These are phyloP conservation scores for Uloborus plumipes DNA, from an alignment of 2,888 invertebrate species.

Conservation along the genomic window DNA sequence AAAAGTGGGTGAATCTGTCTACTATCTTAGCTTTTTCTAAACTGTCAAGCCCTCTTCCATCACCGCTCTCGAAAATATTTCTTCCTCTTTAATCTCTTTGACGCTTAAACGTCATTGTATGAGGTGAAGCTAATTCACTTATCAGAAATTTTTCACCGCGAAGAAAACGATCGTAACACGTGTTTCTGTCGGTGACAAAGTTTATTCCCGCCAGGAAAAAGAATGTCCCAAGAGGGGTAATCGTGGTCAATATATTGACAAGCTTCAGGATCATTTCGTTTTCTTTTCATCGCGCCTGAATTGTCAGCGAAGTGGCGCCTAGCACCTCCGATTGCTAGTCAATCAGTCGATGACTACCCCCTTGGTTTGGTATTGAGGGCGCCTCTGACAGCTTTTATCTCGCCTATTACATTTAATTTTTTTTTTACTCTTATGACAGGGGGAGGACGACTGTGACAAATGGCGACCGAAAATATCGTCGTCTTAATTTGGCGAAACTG, in stretches of 20 bases:
- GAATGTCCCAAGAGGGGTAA: constrained; percentile 26
- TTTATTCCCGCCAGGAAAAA: too few relatives aligned
- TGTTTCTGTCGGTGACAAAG: too few relatives aligned
- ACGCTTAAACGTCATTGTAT: too few relatives aligned
- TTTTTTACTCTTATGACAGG: constrained; percentile 27
- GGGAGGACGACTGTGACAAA: constrained; percentile 50
- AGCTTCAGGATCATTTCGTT: constrained; percentile 52
- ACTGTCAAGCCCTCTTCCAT: too few relatives aligned
- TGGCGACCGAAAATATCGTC: constrained; percentile 53
- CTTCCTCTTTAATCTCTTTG: too few relatives aligned
- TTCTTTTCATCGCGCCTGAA: constrained; percentile 52
- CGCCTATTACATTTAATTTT: constrained; percentile 52
- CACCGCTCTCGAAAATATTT: too few relatives aligned
- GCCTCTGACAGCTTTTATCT: constrained; percentile 58
- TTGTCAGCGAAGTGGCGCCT: constrained; percentile 53
- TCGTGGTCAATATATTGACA: constrained; percentile 63
- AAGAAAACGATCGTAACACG: too few relatives aligned
- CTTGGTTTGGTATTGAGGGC: constrained; percentile 49
- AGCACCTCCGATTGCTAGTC: constrained; percentile 55
- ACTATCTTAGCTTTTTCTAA: too few relatives aligned
- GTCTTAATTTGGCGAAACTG: constrained; percentile 59
- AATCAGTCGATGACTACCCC: constrained; percentile 58
- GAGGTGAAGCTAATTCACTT: too few relatives aligned
- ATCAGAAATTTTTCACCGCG: too few relatives aligned
- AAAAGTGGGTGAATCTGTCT: too few relatives aligned